Percentiles rank a stretch among this genome's conserved stretches.
Evolutionary conservation across 2,888 invertebrate species (phyloP).

Genomic region (Cheilosia vernalis): DNA sequence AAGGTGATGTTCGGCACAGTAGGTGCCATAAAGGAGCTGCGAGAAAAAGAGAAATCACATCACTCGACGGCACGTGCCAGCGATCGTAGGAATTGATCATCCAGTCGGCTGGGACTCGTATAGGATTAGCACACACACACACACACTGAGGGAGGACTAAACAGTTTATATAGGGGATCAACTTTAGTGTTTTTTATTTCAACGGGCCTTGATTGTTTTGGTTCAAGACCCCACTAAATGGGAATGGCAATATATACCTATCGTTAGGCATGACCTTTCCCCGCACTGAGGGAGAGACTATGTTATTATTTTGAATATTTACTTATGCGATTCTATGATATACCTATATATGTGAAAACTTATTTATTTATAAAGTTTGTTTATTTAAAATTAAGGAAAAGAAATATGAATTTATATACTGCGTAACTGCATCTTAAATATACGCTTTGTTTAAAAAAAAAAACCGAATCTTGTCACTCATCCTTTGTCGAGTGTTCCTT

Average conservation of each 20-base stretch:
- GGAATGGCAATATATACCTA: slow-evolving; percentile 68
- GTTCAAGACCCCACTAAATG: slow-evolving; percentile 60
- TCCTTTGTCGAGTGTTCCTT: not conserved
- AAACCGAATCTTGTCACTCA: not conserved
- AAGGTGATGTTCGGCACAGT: slow-evolving; percentile 90
- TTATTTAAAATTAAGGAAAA: slow-evolving; percentile 47
- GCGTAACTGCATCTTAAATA: slow-evolving; percentile 56
- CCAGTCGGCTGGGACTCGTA: slow-evolving; percentile 1
- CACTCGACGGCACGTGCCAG: slow-evolving; percentile 83
- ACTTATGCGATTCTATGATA: slow-evolving; percentile 45
- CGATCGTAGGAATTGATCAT: slow-evolving; percentile 81
- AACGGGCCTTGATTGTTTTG: slow-evolving; percentile 52
- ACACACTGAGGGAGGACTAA: slow-evolving; percentile 31
- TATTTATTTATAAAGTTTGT: slow-evolving; percentile 69
- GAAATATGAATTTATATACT: slow-evolving; percentile 67
- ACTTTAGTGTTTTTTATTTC: slow-evolving; percentile 37
- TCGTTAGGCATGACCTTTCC: slow-evolving; percentile 49
- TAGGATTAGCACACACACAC: slow-evolving; percentile 44
- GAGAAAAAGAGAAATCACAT: slow-evolving; percentile 88
- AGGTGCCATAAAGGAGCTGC: slow-evolving; percentile 89
- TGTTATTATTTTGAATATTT: slow-evolving; percentile 41
- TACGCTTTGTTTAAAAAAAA: slow-evolving; percentile 56
- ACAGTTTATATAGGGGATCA: not conserved
- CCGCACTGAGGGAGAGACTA: slow-evolving; percentile 45
- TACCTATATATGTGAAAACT: slow-evolving; percentile 23